Evolutionary conservation across 2,113 vertebrate species (phyloP).

Genomic region (Coregonus clupeaformis): DNA sequence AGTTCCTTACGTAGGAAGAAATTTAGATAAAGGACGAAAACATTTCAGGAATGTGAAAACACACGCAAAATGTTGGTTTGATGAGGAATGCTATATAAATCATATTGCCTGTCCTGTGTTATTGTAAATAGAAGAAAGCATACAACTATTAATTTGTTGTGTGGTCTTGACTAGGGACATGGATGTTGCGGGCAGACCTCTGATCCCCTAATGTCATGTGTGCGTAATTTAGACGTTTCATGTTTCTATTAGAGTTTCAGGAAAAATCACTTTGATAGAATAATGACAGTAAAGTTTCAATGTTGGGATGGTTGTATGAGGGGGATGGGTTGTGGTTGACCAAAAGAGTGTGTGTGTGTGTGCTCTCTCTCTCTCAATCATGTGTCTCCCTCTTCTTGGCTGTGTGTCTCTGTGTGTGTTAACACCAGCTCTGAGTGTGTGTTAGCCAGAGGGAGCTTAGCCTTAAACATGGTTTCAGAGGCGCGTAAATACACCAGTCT

Average conservation of each 20-base stretch:
- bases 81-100: slow-evolving; percentile 11
- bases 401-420: not conserved
- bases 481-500: not conserved
- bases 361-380: too few species aligned
- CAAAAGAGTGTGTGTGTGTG: slow-evolving; percentile 20
- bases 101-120: slow-evolving; percentile 7
- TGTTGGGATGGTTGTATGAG: too few species aligned
- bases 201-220: slow-evolving; percentile 9
- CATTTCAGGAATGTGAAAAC: slow-evolving; percentile 11
- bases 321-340: slow-evolving; percentile 25
- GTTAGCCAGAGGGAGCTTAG: not conserved
- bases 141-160: not conserved
- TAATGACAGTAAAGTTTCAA: slow-evolving; percentile 4
- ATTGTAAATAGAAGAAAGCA: slow-evolving; percentile 10
- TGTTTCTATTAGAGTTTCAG: not conserved
- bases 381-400: slow-evolving; percentile 1
- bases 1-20: not conserved
- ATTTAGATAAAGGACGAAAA: not conserved
- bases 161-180: slow-evolving; percentile 12
- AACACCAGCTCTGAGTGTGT: not conserved
- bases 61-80: slow-evolving; percentile 18
- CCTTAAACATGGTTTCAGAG: slow-evolving; percentile 16
- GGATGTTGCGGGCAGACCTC: not conserved
- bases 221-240: slow-evolving; percentile 8
- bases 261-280: slow-evolving; percentile 29